Evolutionary conservation across 2,888 invertebrate species (phyloP), one percentile per base, ranked within the genome.

Genomic region (Tryphoninae sp.): DNA sequence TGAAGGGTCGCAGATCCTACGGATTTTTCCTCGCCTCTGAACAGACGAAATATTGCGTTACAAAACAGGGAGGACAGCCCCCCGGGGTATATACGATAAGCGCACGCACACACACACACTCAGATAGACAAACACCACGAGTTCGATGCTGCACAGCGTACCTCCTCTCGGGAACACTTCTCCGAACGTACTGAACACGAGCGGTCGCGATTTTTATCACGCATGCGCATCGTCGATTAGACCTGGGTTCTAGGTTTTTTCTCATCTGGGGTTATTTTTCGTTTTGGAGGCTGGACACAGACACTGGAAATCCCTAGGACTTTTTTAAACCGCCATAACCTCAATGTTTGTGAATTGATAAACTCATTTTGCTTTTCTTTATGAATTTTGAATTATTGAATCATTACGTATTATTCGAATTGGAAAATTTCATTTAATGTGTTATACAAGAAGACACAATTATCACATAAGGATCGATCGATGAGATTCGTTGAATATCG

Each of bases 121-220:
- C 69, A 51, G 53, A 22, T n/a, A 51, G 40, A 45, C 81, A 86
- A 72, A 85, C 87, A 86, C 88, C 85, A 88, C 88, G 84, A 69
- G 86, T 84, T 68, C 26, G 65, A 58, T 77, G 13, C 84, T 84
- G 40, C 77, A 77, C 40, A 83, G 82, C 81, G 68, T 74, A 87
- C 88, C 85, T 85, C 89, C 85, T 85, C 84, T 88, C 87, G 84
- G 85, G 86, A 86, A 87, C 87, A 89, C 89, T 89, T 87, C 89
- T 86, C 85, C 87, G 88, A 88, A 86, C 86, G 85, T 83, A 89
- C 88, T 89, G 84, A 81, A 82, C 78, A 86, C 89, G 82, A 87
- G 84, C 89, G 89, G 88, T 88, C 89, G 89, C 89, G 89, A 86
- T 83, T 82, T 76, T 76, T 73, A 72, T 72, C 23, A 77, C 88